Percentiles rank a stretch among this genome's conserved stretches.
Conservation (phyloP, 2,113 vertebrate genomes). For the Lates calcarifer region DNA sequence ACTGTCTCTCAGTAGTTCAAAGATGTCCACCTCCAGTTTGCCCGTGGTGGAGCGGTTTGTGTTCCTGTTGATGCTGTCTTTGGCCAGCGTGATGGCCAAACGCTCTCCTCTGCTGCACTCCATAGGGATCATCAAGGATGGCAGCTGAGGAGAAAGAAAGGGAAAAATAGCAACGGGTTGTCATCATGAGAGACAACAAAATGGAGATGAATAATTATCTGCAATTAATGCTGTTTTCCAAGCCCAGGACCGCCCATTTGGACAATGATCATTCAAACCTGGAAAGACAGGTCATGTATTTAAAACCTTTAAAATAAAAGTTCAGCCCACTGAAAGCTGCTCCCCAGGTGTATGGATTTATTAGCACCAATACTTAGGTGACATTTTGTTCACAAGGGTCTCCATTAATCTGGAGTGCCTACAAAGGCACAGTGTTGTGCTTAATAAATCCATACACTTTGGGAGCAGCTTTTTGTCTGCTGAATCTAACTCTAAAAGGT, state of each 20-base stretch:
- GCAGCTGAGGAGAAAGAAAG: slow-evolving; percentile 55
- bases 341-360: slow-evolving; percentile 42
- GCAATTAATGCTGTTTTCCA: slow-evolving; percentile 11
- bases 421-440: slow-evolving; percentile 22
- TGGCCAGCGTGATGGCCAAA: slow-evolving; percentile 97
- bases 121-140: slow-evolving; percentile 99
- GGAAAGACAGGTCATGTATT: neutral
- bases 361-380: slow-evolving; percentile 34
- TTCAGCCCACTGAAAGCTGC: slow-evolving; percentile 40
- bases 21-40: slow-evolving; percentile 97
- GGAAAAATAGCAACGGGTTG: neutral
- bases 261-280: slow-evolving; percentile 9
- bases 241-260: neutral
- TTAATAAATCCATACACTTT: slow-evolving; percentile 51
- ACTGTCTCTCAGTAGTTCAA: slow-evolving; percentile 97
- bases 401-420: slow-evolving; percentile 52
- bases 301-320: slow-evolving; percentile 24
- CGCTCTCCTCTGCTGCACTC: slow-evolving; percentile 98
- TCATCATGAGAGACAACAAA: slow-evolving; percentile 2
- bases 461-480: slow-evolving; percentile 36
- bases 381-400: slow-evolving; percentile 39
- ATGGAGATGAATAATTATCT: slow-evolving; percentile 4
- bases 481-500: slow-evolving; percentile 3
- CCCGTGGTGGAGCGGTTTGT: slow-evolving; percentile 93
- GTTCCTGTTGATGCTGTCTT: slow-evolving; percentile 94